These are phyloP conservation scores for Melikaiella ostensackeni DNA, from an alignment of 2,888 invertebrate genomes.

Conservation along the genomic window DNA sequence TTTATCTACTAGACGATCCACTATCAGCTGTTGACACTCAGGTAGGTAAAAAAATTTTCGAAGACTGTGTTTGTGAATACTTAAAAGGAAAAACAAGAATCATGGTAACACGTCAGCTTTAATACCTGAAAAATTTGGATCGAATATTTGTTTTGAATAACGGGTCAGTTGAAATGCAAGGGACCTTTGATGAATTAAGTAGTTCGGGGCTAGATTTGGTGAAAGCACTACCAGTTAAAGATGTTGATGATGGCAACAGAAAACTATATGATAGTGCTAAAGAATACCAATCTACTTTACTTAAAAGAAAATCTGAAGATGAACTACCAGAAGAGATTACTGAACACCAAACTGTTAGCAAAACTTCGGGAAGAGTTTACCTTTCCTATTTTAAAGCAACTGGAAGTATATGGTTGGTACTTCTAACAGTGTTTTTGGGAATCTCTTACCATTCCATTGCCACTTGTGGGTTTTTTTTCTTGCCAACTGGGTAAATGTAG, in stretches of 20 bases:
- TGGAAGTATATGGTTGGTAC: slow-evolving; percentile 59
- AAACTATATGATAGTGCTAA: background rate
- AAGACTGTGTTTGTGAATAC: slow-evolving; percentile 45
- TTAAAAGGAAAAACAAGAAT: slow-evolving; percentile 45
- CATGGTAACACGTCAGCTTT: slow-evolving; percentile 82
- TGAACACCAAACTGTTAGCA: slow-evolving; percentile 51
- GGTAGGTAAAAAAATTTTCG: slow-evolving; percentile 84
- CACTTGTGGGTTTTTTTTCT: slow-evolving; percentile 75
- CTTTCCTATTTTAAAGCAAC: slow-evolving; percentile 68
- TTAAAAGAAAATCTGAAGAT: background rate
- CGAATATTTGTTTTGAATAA: slow-evolving; percentile 78
- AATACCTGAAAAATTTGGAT: slow-evolving; percentile 85
- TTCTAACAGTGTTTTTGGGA: slow-evolving; percentile 62
- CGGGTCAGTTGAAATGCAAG: slow-evolving; percentile 81
- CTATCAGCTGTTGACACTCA: slow-evolving; percentile 86
- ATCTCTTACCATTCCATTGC: slow-evolving; percentile 65
- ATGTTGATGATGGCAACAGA: slow-evolving; percentile 9
- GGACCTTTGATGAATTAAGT: slow-evolving; percentile 77
- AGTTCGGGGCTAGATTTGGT: slow-evolving; percentile 79
- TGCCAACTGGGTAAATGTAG: slow-evolving; percentile 77
- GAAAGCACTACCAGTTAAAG: slow-evolving; percentile 76
- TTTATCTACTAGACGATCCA: slow-evolving; percentile 89
- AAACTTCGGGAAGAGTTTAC: slow-evolving; percentile 55
- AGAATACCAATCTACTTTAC: background rate
- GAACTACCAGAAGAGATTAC: background rate